phyloP scores from a whole-genome alignment of 2,113 vertebrate genomes.

The Alectura lathami region DNA sequence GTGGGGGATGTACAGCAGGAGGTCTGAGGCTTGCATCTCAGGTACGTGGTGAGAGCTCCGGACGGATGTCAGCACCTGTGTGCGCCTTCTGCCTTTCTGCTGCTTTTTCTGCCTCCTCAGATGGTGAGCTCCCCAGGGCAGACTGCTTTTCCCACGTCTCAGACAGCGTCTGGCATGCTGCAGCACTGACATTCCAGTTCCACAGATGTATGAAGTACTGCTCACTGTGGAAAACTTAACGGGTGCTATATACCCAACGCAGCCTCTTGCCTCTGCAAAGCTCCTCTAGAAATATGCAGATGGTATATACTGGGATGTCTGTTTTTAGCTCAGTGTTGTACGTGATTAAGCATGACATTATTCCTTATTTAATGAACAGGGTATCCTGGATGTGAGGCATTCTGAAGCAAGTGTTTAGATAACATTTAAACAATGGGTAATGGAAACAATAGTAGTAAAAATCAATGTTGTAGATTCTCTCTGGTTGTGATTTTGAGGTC shows the following conservation, averaged over 20 bases:
- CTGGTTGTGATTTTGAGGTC: neutral
- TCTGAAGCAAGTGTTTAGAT: constrained; percentile 26
- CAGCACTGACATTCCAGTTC: neutral
- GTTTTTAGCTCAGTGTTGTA: constrained; percentile 19
- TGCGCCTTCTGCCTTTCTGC: neutral
- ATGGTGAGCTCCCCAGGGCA: neutral
- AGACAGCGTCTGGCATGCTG: neutral
- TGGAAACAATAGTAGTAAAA: constrained; percentile 46
- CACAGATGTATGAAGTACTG: neutral
- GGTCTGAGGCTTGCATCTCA: neutral
- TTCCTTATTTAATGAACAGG: constrained; percentile 27
- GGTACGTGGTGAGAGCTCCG: neutral
- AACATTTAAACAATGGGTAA: constrained; percentile 21
- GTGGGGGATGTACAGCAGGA: neutral
- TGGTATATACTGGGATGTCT: neutral
- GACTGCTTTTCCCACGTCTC: rapidly evolving
- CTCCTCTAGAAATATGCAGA: neutral
- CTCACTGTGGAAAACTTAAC: neutral
- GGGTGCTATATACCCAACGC: neutral
- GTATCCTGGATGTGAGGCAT: constrained; percentile 39
- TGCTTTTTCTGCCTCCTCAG: neutral
- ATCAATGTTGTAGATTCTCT: neutral
- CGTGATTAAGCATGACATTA: neutral
- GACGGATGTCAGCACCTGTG: neutral
- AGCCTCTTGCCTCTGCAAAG: neutral